A percentile compares a stretch with the other conserved stretches of the same genome.
These are phyloP conservation scores for Junonia oenone DNA, from an alignment of 2,888 invertebrate genomes.

Conservation along the genomic window DNA sequence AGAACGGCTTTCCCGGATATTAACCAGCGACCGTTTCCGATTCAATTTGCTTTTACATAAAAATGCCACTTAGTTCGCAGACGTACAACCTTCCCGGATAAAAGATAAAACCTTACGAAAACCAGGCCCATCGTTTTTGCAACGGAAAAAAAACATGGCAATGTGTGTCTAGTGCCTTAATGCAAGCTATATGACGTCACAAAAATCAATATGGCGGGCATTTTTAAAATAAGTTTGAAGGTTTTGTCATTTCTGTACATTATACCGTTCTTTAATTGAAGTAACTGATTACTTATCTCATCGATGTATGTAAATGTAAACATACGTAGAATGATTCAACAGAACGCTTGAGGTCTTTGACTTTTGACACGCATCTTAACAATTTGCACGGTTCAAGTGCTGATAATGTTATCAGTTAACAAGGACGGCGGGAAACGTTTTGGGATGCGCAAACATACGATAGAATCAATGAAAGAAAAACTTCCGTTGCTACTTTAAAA, in stretches of 20 bases:
- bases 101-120: too few relatives aligned
- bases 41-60: background rate
- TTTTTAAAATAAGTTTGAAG: too few relatives aligned
- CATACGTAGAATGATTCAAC: background rate
- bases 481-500: slow-evolving; percentile 1
- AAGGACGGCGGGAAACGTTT: background rate
- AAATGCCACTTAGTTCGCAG: too few relatives aligned
- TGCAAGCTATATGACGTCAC: too few relatives aligned
- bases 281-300: background rate
- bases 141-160: too few relatives aligned
- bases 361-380: slow-evolving; percentile 13
- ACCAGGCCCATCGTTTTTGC: too few relatives aligned
- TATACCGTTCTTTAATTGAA: too few relatives aligned
- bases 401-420: slow-evolving; percentile 13
- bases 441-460: slow-evolving; percentile 5
- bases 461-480: background rate
- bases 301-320: background rate
- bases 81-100: too few relatives aligned
- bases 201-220: too few relatives aligned
- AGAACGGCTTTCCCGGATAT: background rate
- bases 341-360: slow-evolving; percentile 6
- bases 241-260: too few relatives aligned
- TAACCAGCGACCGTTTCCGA: background rate
- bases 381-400: background rate
- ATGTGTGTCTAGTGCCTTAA: too few relatives aligned